A percentile compares a stretch with the other conserved stretches of the same genome.
phyloP scores from a whole-genome alignment of 2,888 invertebrate genomes.

The Steinernema carpocapsae region DNA sequence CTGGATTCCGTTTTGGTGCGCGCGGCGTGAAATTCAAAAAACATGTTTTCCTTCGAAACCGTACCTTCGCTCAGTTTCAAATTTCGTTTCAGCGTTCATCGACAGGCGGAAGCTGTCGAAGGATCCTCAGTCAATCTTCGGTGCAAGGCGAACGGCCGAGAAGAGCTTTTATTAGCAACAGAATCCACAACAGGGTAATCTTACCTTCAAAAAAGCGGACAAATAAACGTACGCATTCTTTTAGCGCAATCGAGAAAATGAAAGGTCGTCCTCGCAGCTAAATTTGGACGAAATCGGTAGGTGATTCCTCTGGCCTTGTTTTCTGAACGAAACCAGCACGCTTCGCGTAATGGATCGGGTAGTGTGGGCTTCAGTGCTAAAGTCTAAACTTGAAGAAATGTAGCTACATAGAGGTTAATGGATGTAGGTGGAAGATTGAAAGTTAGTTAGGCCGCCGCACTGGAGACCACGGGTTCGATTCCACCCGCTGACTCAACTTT shows the following conservation, averaged over 20 bases:
- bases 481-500: too few relatives aligned
- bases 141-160: background rate
- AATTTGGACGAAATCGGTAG: conserved; percentile 18
- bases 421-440: too few relatives aligned
- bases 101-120: conserved; percentile 12
- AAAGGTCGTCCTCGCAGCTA: conserved; percentile 1
- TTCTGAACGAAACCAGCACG: too few relatives aligned
- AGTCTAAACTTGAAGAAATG: too few relatives aligned
- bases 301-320: too few relatives aligned
- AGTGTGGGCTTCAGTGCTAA: too few relatives aligned
- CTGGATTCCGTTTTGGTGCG: background rate
- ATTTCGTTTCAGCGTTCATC: conserved; percentile 6
- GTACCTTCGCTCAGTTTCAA: background rate
- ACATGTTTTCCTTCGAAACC: background rate
- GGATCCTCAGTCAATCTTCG: conserved; percentile 28
- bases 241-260: conserved; percentile 23
- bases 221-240: background rate
- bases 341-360: too few relatives aligned
- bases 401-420: too few relatives aligned
- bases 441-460: too few relatives aligned
- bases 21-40: background rate
- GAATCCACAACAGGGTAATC: conserved; percentile 21
- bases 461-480: too few relatives aligned
- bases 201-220: background rate
- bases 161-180: background rate